Percentiles rank a stretch among this genome's conserved stretches.
phyloP scores from a whole-genome alignment of 2,113 vertebrate species.

The Rattus rattus region DNA sequence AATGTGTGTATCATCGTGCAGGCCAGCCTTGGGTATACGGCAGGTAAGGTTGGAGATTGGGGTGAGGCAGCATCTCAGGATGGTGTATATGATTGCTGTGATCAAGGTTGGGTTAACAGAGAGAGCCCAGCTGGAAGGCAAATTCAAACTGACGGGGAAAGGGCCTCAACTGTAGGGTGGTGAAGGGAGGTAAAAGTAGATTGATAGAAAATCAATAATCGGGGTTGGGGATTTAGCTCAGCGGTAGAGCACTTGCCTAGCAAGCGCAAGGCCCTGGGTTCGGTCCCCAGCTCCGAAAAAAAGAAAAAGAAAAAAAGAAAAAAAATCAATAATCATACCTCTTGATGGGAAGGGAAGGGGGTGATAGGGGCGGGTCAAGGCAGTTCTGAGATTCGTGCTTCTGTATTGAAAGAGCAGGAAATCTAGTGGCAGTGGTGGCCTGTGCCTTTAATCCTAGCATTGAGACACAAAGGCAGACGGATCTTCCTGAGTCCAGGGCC shows the following conservation, averaged over 20 bases:
- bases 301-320: too few species aligned
- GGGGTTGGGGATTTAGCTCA: too few species aligned
- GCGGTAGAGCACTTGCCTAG: too few species aligned
- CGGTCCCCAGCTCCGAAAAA: too few species aligned
- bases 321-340: not conserved
- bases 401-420: not conserved
- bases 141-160: conserved; percentile 6
- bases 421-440: not conserved
- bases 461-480: not conserved
- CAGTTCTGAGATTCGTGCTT: not conserved
- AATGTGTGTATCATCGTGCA: not conserved
- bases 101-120: not conserved
- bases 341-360: not conserved
- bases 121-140: not conserved
- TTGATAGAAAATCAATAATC: not conserved
- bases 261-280: too few species aligned
- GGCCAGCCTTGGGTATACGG: not conserved
- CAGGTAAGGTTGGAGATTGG: not conserved
- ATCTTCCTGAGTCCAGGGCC: not conserved
- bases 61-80: not conserved
- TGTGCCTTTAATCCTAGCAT: not conserved
- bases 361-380: not conserved
- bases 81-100: not conserved
- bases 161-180: not conserved
- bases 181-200: not conserved